Evolutionary conservation across 2,888 invertebrate species (phyloP).

Genomic region (Agriopis aurantiaria): DNA sequence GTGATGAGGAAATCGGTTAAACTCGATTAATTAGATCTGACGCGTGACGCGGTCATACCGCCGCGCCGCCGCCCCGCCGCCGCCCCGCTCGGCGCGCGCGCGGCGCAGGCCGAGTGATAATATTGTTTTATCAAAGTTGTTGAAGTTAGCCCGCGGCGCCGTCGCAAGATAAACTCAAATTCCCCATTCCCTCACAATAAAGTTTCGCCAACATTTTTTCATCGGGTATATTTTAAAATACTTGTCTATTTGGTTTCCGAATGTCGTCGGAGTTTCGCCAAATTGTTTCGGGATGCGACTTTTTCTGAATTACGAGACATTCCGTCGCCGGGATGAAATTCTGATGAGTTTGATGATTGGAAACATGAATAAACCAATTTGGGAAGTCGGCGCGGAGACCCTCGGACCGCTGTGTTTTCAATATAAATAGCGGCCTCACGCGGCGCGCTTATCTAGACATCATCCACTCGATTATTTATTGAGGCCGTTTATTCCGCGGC

Average conservation of each 20-base stretch:
- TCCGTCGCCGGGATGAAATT: slow-evolving; percentile 64
- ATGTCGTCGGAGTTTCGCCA: slow-evolving; percentile 61
- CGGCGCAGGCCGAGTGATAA: slow-evolving; percentile 66
- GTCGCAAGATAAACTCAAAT: slow-evolving; percentile 71
- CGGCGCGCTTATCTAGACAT: slow-evolving; percentile 21
- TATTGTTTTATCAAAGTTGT: slow-evolving; percentile 71
- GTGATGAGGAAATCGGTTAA: not conserved
- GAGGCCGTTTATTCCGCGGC: slow-evolving; percentile 29
- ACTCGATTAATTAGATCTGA: not conserved
- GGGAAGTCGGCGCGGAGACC: slow-evolving; percentile 42
- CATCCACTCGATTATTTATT: slow-evolving; percentile 45
- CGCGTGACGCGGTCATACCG: not conserved
- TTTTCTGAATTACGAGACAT: slow-evolving; percentile 59
- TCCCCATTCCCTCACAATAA: slow-evolving; percentile 70
- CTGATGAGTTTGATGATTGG: slow-evolving; percentile 64
- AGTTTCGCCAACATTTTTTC: slow-evolving; percentile 63
- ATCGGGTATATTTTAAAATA: slow-evolving; percentile 69
- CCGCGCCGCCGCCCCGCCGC: not conserved
- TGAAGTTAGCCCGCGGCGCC: slow-evolving; percentile 60
- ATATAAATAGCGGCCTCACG: slow-evolving; percentile 38
- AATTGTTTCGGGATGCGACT: slow-evolving; percentile 66
- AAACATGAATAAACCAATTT: slow-evolving; percentile 55
- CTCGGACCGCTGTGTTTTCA: slow-evolving; percentile 41
- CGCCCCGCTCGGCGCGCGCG: slow-evolving; percentile 9
- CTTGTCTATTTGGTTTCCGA: slow-evolving; percentile 70